Conservation (phyloP, 92 coral and sea anemone species). For the Epizoanthus rinbou region DNA sequence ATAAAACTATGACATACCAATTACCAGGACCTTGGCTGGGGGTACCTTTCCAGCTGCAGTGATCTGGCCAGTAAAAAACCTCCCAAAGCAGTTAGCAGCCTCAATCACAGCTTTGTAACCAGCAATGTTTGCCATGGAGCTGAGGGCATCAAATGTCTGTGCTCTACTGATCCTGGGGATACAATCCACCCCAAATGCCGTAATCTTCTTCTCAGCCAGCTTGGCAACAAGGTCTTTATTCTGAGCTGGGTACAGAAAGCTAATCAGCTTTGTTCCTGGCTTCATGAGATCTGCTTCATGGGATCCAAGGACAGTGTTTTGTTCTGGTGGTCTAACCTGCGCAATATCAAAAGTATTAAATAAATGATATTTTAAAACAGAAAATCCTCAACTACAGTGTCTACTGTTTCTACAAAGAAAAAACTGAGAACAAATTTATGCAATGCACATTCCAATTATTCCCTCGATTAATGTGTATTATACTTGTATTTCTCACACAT, state of each 20-base stretch:
- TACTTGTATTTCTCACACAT: too few species aligned
- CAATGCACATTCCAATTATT: too few species aligned
- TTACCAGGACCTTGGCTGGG: conserved; percentile 93
- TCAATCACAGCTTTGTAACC: conserved; percentile 98
- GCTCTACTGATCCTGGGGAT: conserved; percentile 96
- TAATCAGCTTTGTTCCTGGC: conserved; percentile 83
- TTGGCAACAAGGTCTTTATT: conserved; percentile 80
- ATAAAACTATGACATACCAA: conserved; percentile 60
- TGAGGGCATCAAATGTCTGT: conserved; percentile 91
- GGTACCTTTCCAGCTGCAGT: conserved; percentile 99
- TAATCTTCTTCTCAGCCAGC: conserved; percentile 79
- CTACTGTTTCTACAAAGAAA: too few species aligned
- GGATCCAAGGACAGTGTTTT: conserved; percentile 60
- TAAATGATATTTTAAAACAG: too few species aligned
- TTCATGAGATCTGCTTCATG: conserved; percentile 95
- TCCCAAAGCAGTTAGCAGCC: conserved; percentile 96
- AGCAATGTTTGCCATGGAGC: conserved; percentile 99
- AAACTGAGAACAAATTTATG: too few species aligned
- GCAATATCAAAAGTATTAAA: neutral
- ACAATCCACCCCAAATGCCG: conserved; percentile 96
- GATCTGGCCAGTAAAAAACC: conserved; percentile 97
- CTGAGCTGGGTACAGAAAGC: conserved; percentile 97
- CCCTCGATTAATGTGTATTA: too few species aligned
- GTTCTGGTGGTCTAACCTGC: conserved; percentile 93
- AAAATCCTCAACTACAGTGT: too few species aligned